A percentile compares a stretch with the other conserved stretches of the same genome.
phyloP scores from a whole-genome alignment of 2,888 invertebrate species.

The Macrosiphum euphorbiae region DNA sequence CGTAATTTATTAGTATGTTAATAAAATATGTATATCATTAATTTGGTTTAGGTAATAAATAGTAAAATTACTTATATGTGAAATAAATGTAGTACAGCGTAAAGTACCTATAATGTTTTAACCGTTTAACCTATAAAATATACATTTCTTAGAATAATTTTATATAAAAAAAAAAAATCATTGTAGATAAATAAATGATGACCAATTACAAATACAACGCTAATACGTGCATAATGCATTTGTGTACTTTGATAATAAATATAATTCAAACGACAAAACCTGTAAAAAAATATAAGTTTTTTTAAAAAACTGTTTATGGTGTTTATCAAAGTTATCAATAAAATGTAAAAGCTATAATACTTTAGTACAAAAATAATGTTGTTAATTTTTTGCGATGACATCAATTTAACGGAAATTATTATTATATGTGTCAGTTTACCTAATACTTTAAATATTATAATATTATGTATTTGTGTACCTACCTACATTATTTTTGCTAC shows the following conservation, averaged over 20 bases:
- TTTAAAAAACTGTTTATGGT: neutral
- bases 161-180: neutral
- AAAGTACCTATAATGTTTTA: neutral
- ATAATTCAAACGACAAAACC: neutral
- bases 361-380: neutral
- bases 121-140: neutral
- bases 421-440: neutral
- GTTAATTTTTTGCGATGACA: neutral
- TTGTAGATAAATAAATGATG: neutral
- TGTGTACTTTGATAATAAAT: neutral
- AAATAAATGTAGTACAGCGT: neutral
- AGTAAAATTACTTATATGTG: neutral
- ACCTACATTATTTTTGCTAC: neutral
- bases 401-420: neutral
- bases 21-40: neutral
- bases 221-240: neutral
- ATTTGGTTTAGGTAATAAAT: neutral
- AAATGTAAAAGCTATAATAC: neutral
- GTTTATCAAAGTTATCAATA: neutral
- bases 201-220: no score
- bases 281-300: neutral
- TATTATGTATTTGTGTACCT: no score
- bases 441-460: neutral
- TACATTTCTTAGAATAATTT: neutral
- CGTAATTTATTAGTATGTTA: neutral